These are phyloP conservation scores for Malacosoma neustria DNA, from an alignment of 2,888 invertebrate species.

Conservation along the genomic window DNA sequence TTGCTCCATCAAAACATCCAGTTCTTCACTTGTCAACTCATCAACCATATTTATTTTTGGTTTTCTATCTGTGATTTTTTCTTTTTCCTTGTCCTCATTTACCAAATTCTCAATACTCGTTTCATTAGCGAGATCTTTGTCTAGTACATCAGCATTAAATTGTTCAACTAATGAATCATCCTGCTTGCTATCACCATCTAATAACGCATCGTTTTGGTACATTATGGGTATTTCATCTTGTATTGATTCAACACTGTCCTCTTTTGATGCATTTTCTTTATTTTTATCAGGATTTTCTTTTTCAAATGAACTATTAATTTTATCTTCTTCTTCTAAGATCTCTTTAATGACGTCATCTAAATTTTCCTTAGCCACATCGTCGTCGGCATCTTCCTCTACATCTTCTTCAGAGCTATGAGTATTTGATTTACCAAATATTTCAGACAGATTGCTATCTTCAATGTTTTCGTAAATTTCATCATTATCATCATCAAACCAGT, in stretches of 20 bases:
- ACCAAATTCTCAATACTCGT: conserved; percentile 8
- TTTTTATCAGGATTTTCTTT: conserved; percentile 2
- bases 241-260: conserved; percentile 10
- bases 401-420: conserved; percentile 4
- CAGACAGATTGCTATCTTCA: conserved; percentile 20
- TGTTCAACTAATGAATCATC: conserved; percentile 10
- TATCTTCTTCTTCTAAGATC: background rate
- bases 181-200: conserved; percentile 15
- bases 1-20: conserved; percentile 27
- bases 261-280: conserved; percentile 12
- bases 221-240: conserved; percentile 13
- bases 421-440: conserved; percentile 11
- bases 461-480: conserved; percentile 22
- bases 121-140: conserved; percentile 6
- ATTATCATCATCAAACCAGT: conserved; percentile 9
- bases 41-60: conserved; percentile 17
- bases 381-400: conserved; percentile 9
- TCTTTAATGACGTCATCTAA: background rate
- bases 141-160: background rate
- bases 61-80: conserved; percentile 1
- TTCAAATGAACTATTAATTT: background rate
- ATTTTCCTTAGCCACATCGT: conserved; percentile 1
- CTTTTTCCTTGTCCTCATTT: conserved; percentile 5
- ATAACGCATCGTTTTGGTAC: conserved; percentile 33
- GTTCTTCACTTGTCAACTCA: conserved; percentile 26